Conservation (phyloP, 2,113 vertebrate genomes). For the Coreoperca whiteheadi region DNA sequence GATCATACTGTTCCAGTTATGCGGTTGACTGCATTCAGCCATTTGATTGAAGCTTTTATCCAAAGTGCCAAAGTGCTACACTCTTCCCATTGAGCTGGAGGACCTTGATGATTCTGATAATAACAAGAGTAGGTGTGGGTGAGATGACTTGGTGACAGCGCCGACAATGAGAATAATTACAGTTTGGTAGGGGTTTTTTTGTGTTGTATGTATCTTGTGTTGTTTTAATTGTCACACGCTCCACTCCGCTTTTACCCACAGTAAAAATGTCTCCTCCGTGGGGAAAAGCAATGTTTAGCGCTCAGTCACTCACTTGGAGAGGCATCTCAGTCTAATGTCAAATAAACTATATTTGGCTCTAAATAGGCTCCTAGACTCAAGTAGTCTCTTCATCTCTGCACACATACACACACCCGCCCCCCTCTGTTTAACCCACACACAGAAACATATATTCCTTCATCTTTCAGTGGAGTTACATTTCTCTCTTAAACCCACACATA, state of each 20-base stretch:
- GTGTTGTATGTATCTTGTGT: background rate
- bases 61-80: conserved; percentile 14
- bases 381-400: conserved; percentile 25
- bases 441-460: background rate
- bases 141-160: conserved; percentile 12
- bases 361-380: conserved; percentile 43
- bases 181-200: background rate
- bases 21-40: conserved; percentile 11
- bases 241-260: background rate
- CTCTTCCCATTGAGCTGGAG: conserved; percentile 13
- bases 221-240: conserved; percentile 5
- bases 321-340: conserved; percentile 36
- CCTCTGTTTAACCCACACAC: conserved; percentile 29
- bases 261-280: background rate
- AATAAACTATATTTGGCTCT: conserved; percentile 55
- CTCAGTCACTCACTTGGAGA: conserved; percentile 55
- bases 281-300: conserved; percentile 30
- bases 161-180: conserved; percentile 12
- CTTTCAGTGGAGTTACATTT: conserved; percentile 24
- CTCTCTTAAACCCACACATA: conserved; percentile 15
- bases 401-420: background rate
- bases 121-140: conserved; percentile 12
- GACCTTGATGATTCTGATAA: conserved; percentile 33
- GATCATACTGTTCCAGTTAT: background rate
- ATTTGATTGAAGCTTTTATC: conserved; percentile 37